A percentile compares a stretch with the other conserved stretches of the same genome.
Conservation (phyloP, 1,140 invertebrate species). For the Pseudoatta argentina region DNA sequence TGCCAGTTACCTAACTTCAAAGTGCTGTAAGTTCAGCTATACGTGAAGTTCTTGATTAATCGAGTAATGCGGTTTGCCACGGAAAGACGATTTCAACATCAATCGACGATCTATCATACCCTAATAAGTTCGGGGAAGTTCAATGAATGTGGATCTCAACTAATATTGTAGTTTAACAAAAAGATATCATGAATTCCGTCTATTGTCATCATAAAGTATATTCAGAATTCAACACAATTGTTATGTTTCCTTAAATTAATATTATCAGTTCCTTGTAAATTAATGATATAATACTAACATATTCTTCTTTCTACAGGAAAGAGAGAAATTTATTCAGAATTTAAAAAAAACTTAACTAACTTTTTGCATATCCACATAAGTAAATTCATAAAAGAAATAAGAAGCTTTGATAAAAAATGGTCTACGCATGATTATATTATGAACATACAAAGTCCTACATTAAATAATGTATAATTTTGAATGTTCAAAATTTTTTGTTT, state of each 20-base stretch:
- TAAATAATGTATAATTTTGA: too few relatives aligned
- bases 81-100: constrained; percentile 25
- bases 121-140: constrained; percentile 24
- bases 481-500: neutral
- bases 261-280: neutral
- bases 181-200: constrained; percentile 10
- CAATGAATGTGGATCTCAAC: constrained; percentile 4
- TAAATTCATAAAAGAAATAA: neutral
- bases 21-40: constrained; percentile 42
- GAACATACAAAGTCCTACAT: too few relatives aligned
- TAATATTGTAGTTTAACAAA: constrained; percentile 9
- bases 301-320: neutral
- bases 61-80: constrained; percentile 36
- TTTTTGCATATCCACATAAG: neutral
- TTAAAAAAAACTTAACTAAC: neutral
- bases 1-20: constrained; percentile 40
- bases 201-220: neutral
- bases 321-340: neutral
- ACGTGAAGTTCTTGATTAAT: constrained; percentile 69
- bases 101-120: neutral
- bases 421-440: too few relatives aligned
- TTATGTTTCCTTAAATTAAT: neutral
- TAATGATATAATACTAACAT: neutral
- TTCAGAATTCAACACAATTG: neutral
- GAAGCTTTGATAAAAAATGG: too few relatives aligned